Evolutionary conservation across 1,140 invertebrate species (phyloP).

Genomic region (Hestina assimilis): DNA sequence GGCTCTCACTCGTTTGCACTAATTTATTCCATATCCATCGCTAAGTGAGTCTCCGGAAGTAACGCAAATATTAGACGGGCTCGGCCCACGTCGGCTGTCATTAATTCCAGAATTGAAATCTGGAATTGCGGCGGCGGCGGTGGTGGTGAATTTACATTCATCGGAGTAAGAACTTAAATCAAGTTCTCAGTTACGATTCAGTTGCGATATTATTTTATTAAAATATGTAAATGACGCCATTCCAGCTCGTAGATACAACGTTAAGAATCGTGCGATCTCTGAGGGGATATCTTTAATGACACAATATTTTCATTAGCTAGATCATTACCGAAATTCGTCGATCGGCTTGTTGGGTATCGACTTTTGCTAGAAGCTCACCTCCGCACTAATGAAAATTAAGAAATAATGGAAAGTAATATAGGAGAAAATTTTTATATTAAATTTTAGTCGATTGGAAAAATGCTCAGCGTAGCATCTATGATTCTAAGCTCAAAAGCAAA

Average conservation of each 20-base stretch:
- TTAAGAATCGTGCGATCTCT: constrained; percentile 61
- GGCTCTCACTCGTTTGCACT: constrained; percentile 34
- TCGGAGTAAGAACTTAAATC: constrained; percentile 78
- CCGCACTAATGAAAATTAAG: background rate
- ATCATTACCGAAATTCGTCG: too few relatives aligned
- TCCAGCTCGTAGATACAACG: constrained; percentile 61
- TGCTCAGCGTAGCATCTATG: constrained; percentile 49
- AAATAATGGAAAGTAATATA: too few relatives aligned
- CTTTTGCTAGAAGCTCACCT: too few relatives aligned
- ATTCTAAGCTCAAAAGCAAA: constrained; percentile 69
- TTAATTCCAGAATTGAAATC: constrained; percentile 78
- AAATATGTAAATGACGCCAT: constrained; percentile 76
- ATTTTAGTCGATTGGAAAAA: constrained; percentile 26
- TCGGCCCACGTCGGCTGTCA: constrained; percentile 67
- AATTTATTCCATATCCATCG: constrained; percentile 75
- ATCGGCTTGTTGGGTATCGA: too few relatives aligned
- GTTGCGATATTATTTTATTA: constrained; percentile 79
- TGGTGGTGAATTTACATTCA: constrained; percentile 77
- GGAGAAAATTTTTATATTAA: too few relatives aligned
- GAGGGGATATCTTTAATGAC: constrained; percentile 62
- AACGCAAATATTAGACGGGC: constrained; percentile 75
- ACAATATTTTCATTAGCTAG: constrained; percentile 69
- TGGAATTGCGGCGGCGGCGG: constrained; percentile 71
- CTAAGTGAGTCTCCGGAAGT: constrained; percentile 71
- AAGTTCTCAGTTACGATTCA: constrained; percentile 78